Evolutionary conservation across 2,797 vertebrate genomes (phyloP).

Genomic region (Heterohyrax brucei): DNA sequence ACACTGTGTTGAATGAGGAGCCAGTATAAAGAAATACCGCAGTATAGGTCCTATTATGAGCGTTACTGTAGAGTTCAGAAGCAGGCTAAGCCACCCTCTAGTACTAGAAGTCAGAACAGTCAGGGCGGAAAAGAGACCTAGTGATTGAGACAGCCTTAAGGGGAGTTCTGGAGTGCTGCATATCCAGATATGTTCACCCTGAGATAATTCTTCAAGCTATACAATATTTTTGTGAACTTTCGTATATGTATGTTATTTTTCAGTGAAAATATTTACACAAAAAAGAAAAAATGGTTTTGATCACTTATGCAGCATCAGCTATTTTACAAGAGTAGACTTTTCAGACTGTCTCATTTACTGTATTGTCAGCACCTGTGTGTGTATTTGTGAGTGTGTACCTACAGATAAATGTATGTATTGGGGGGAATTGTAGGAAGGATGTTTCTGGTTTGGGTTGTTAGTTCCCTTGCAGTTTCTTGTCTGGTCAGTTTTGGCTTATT

Average conservation of each 20-base stretch:
- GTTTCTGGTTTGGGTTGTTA: background rate
- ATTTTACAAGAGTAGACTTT: background rate
- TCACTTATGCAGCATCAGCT: background rate
- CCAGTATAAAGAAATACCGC: slow-evolving; percentile 23
- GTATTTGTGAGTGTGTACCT: background rate
- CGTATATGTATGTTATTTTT: background rate
- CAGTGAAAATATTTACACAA: background rate
- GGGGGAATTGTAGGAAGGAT: background rate
- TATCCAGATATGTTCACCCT: background rate
- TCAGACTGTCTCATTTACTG: background rate
- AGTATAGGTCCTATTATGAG: background rate
- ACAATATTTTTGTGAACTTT: background rate
- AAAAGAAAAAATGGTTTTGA: background rate
- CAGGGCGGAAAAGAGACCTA: accelerated
- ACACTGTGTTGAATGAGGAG: slow-evolving; percentile 9
- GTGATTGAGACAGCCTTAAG: background rate
- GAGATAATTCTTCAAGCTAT: background rate
- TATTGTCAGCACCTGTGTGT: background rate
- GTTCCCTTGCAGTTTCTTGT: slow-evolving; percentile 35
- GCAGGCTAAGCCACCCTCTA: background rate
- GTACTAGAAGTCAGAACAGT: slow-evolving; percentile 37
- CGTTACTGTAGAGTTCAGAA: background rate
- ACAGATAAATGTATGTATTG: background rate
- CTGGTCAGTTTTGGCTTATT: background rate
- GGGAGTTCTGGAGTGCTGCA: background rate